Evolutionary conservation across 1,140 invertebrate genomes (phyloP), one percentile per base, ranked within the genome.

Genomic region (Apocrypta bakeri): DNA sequence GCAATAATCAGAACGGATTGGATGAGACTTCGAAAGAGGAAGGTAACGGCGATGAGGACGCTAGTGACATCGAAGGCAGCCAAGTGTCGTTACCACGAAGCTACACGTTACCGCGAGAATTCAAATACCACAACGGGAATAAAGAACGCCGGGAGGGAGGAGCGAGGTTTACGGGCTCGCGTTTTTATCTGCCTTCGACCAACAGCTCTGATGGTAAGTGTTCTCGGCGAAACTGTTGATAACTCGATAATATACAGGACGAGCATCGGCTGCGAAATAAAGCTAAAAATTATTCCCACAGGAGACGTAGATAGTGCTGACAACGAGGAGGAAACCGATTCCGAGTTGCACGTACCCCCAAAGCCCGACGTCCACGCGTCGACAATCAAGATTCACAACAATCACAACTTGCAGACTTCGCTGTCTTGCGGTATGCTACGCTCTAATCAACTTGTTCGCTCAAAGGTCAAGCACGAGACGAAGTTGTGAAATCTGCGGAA

Each of bases 81-180:
- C 90, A 96, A 92, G 93, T 97, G 73, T 97, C 96, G 1, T 89
- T 97, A 24, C 96, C 96, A 0, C 93, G 96, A 40, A 97, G 96
- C 29, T 97, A 97, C 87, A 97, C 96, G 1, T 90, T 97, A 17
- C 96, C 96, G 0, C 94, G 96, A 33, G 96, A 97, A 90, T 97
- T 97, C 89, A 96, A 96, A 85, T 97, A 97, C 90, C 96, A 96
- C 90, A 88, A 88, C 84, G 82, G 88, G 11, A 89, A 88, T 68
- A 88, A 87, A 69, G 93, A 95, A 81, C 93, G 92, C 77, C 90
- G 93, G 66, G 85, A 87, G n/a, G 90, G 88, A 81, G 89, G 90
- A 63, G 90, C 90, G 85, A 94, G 94, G 87, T 88, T 93, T 48
- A 91, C 92, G 2, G 88, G 93, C 24, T 92, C 93, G 1, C 93